Conservation (phyloP, 2,888 invertebrate genomes). For the Bruchidius siliquastri region DNA sequence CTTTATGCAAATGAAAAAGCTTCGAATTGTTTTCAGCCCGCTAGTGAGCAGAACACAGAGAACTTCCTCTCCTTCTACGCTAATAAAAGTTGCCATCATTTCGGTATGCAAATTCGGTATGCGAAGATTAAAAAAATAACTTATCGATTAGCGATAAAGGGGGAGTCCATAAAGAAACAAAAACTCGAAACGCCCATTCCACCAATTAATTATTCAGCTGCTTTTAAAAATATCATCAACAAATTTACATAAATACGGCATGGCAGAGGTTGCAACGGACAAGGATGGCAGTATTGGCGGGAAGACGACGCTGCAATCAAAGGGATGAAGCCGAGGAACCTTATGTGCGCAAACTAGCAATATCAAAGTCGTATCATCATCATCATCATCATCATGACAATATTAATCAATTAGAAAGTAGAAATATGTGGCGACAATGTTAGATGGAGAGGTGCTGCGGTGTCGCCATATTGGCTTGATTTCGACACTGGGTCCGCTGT, state of each 20-base stretch:
- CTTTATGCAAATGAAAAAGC: background rate
- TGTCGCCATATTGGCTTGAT: too few relatives aligned
- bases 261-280: background rate
- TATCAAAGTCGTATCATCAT: too few relatives aligned
- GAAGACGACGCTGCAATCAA: too few relatives aligned
- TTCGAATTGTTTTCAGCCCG: background rate
- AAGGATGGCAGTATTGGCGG: background rate
- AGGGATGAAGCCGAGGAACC: too few relatives aligned
- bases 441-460: too few relatives aligned
- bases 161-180: background rate
- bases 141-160: background rate
- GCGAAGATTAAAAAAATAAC: background rate
- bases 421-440: too few relatives aligned
- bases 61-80: background rate
- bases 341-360: too few relatives aligned
- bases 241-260: background rate
- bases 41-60: background rate
- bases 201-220: background rate
- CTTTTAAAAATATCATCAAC: background rate
- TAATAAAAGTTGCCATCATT: background rate
- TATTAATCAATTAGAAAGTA: too few relatives aligned
- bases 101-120: background rate
- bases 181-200: background rate
- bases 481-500: too few relatives aligned
- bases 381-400: too few relatives aligned